These are phyloP conservation scores for Andricus grossulariae DNA, from an alignment of 1,140 invertebrate species.

Conservation along the genomic window DNA sequence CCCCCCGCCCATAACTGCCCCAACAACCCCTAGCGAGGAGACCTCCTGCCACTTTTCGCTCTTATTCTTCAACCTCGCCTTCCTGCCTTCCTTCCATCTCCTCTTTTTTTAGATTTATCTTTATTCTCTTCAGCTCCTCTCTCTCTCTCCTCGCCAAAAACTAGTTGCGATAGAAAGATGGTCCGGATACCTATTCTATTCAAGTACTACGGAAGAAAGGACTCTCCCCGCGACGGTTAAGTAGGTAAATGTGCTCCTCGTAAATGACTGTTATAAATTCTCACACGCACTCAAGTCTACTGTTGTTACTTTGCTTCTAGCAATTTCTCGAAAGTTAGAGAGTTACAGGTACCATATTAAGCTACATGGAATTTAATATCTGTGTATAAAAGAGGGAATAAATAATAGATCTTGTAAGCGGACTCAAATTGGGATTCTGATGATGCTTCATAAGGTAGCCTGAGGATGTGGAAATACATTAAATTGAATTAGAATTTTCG, in stretches of 20 bases:
- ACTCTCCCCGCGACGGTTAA: neutral
- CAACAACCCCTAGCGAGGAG: constrained; percentile 31
- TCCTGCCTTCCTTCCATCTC: neutral
- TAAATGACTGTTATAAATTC: constrained; percentile 11
- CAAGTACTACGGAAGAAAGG: neutral
- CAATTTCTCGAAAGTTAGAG: neutral
- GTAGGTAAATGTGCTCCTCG: neutral
- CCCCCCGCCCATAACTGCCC: constrained; percentile 10
- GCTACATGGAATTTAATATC: neutral
- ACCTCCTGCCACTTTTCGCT: constrained; percentile 37
- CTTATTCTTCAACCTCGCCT: constrained; percentile 6
- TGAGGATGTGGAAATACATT: no score
- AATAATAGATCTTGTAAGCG: no score
- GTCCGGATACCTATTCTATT: neutral
- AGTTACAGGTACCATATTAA: neutral
- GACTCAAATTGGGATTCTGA: no score
- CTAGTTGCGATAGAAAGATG: neutral
- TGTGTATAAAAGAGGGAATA: neutral
- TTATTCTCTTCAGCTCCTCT: constrained; percentile 20
- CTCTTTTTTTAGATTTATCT: constrained; percentile 21
- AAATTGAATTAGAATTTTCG: no score
- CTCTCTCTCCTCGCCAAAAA: neutral
- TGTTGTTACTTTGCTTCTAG: constrained; percentile 5
- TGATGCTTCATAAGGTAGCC: no score
- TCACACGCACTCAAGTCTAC: neutral